Evolutionary conservation across 1,140 invertebrate genomes (phyloP).

Genomic region (Sycobia sp.): DNA sequence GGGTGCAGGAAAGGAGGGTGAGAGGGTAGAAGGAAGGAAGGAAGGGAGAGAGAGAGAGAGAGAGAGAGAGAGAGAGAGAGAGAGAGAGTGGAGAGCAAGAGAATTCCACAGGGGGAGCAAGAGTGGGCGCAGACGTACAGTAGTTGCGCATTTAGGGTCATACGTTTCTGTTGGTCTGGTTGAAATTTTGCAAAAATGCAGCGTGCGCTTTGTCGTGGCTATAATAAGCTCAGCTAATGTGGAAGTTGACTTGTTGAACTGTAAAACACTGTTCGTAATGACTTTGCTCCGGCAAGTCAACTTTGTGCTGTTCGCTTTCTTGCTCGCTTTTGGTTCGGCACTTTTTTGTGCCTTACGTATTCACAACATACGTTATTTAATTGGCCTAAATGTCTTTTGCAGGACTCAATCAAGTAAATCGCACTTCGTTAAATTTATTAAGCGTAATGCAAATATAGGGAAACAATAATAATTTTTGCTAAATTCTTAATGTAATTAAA

Average conservation of each 20-base stretch:
- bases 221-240: constrained; percentile 48
- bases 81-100: too few species aligned
- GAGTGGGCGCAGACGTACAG: background rate
- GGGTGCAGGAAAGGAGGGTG: too few species aligned
- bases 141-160: background rate
- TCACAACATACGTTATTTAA: too few species aligned
- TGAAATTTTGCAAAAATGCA: constrained; percentile 39
- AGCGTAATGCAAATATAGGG: too few species aligned
- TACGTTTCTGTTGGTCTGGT: background rate
- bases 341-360: too few species aligned
- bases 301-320: background rate
- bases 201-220: constrained; percentile 47
- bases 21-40: too few species aligned
- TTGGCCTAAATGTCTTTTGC: too few species aligned
- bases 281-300: constrained; percentile 4
- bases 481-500: too few species aligned
- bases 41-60: background rate
- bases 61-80: background rate
- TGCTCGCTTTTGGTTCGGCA: too few species aligned
- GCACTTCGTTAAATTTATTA: too few species aligned
- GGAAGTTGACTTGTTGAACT: constrained; percentile 37
- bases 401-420: too few species aligned
- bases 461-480: too few species aligned
- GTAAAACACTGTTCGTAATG: constrained; percentile 48
- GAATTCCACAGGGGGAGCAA: background rate